Conservation (phyloP, 2,113 vertebrate species). For the Spermophilus dauricus region DNA sequence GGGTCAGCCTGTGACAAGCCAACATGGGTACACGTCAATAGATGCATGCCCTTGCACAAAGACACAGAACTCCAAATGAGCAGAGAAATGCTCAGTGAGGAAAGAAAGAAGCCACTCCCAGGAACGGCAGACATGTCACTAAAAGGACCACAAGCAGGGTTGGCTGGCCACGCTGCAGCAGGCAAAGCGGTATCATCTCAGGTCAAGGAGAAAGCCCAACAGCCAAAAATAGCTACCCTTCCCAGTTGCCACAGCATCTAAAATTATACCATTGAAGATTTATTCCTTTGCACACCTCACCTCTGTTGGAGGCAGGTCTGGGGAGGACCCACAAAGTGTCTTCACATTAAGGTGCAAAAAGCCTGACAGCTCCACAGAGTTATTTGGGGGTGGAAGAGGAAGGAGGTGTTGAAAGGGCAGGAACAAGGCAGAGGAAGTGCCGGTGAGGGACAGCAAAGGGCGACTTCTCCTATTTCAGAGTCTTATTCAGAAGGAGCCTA, state of each 20-base stretch:
- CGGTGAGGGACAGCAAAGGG: not conserved
- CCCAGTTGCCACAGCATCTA: constrained; percentile 77
- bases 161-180: not conserved
- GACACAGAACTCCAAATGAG: not conserved
- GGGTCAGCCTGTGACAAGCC: not conserved
- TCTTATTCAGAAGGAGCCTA: constrained; percentile 34
- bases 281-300: constrained; percentile 64
- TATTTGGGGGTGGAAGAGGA: not conserved
- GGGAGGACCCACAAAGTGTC: not conserved
- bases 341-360: constrained; percentile 4
- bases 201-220: constrained; percentile 80
- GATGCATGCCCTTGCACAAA: not conserved
- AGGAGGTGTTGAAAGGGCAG: constrained; percentile 65
- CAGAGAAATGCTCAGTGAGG: not conserved
- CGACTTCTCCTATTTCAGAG: constrained; percentile 66
- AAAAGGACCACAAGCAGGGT: not conserved
- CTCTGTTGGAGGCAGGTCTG: not conserved
- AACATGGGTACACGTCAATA: accelerated
- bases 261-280: constrained; percentile 78
- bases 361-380: not conserved
- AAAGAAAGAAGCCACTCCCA: not conserved
- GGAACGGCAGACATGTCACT: not conserved
- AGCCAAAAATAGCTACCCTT: constrained; percentile 76
- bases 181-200: constrained; percentile 51
- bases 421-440: not conserved